phyloP scores from a whole-genome alignment of 1,140 invertebrate species.

The Nasonia giraulti region DNA sequence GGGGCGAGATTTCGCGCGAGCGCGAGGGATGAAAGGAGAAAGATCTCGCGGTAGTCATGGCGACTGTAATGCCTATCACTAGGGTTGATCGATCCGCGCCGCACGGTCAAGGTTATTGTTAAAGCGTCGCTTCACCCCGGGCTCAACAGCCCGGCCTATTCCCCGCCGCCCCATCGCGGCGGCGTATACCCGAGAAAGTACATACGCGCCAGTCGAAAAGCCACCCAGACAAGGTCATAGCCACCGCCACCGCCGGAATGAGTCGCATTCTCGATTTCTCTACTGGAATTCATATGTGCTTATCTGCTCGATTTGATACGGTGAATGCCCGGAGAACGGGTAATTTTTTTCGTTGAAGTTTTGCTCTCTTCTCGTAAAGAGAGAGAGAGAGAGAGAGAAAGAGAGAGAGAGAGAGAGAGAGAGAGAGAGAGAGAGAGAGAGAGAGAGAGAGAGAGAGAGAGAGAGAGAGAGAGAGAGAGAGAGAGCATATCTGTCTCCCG shows the following conservation, averaged over 20 bases:
- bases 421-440: too few relatives aligned
- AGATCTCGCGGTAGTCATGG: constrained; percentile 70
- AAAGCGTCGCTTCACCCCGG: constrained; percentile 56
- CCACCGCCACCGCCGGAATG: background rate
- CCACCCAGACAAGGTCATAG: constrained; percentile 17
- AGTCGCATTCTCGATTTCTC: too few relatives aligned
- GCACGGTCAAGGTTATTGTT: constrained; percentile 71
- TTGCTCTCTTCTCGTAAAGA: too few relatives aligned
- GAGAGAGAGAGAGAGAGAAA: background rate
- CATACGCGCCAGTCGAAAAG: too few relatives aligned
- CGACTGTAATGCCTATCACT: constrained; percentile 69
- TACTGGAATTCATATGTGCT: too few relatives aligned
- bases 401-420: too few relatives aligned
- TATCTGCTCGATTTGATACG: too few relatives aligned
- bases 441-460: too few relatives aligned
- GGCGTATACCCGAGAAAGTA: background rate
- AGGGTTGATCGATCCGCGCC: constrained; percentile 67
- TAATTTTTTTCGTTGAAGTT: too few relatives aligned
- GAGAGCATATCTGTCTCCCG: background rate
- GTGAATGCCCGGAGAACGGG: too few relatives aligned
- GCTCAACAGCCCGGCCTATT: constrained; percentile 63
- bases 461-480: too few relatives aligned
- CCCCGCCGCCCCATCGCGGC: constrained; percentile 10
- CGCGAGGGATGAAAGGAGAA: constrained; percentile 60
- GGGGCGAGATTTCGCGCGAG: constrained; percentile 51